Percentiles rank a stretch among this genome's conserved stretches.
These are phyloP conservation scores for Myiotriccus ornatus DNA, from an alignment of 2,797 vertebrate species.

Conservation along the genomic window DNA sequence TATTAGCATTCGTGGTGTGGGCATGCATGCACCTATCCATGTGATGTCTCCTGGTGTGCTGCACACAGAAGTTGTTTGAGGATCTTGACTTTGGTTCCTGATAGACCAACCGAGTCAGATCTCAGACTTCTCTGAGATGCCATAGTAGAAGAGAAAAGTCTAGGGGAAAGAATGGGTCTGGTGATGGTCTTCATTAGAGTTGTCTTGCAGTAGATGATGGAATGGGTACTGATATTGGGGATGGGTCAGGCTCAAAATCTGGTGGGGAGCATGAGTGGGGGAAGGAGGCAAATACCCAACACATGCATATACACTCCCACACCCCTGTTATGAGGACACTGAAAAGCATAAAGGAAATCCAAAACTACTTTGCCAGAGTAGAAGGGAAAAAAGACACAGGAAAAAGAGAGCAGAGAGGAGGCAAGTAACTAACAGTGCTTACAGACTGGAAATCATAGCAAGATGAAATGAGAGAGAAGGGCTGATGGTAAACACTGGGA, in stretches of 20 bases:
- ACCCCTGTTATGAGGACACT: not conserved
- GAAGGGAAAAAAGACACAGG: not conserved
- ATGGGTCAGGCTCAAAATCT: not conserved
- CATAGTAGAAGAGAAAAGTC: not conserved
- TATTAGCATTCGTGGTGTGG: slow-evolving; percentile 49
- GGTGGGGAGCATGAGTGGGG: not conserved
- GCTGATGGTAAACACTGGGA: not conserved
- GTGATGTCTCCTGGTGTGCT: slow-evolving; percentile 31
- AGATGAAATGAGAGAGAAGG: not conserved
- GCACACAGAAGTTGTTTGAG: not conserved
- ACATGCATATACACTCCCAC: accelerated
- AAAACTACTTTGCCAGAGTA: not conserved
- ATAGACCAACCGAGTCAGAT: not conserved
- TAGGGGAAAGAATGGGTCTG: not conserved
- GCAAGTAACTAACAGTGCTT: not conserved
- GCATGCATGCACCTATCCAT: slow-evolving; percentile 28
- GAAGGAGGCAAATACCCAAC: not conserved
- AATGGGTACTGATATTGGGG: not conserved
- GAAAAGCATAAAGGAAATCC: not conserved
- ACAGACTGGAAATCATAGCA: not conserved
- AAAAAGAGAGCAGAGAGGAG: not conserved
- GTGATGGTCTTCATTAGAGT: not conserved
- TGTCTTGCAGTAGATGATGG: not conserved
- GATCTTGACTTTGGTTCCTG: not conserved
- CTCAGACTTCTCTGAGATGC: not conserved